phyloP scores from a whole-genome alignment of 2,888 invertebrate genomes.

The Papilio demoleus region DNA sequence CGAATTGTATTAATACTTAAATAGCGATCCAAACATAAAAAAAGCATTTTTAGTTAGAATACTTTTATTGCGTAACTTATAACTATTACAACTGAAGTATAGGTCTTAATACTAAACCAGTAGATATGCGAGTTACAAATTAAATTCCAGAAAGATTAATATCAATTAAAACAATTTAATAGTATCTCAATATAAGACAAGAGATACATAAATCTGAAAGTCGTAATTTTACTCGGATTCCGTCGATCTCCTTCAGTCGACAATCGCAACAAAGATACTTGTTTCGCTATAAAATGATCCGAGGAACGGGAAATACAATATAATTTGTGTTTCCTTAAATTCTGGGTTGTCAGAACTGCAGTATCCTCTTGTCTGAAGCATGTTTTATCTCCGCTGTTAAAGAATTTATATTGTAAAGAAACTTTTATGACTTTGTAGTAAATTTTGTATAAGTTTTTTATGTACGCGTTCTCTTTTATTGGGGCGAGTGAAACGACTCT shows the following conservation, averaged over 20 bases:
- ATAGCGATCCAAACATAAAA: too few relatives aligned
- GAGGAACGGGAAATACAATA: slow-evolving; percentile 27
- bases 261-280: slow-evolving; percentile 13
- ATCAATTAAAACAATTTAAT: background rate
- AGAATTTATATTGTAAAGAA: slow-evolving; percentile 33
- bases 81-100: too few relatives aligned
- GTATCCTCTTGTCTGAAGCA: slow-evolving; percentile 20
- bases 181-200: background rate
- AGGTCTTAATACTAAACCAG: too few relatives aligned
- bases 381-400: slow-evolving; percentile 29
- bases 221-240: slow-evolving; percentile 19
- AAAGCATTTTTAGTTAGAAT: too few relatives aligned
- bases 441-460: slow-evolving; percentile 32
- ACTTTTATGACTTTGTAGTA: slow-evolving; percentile 27
- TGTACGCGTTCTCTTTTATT: slow-evolving; percentile 27
- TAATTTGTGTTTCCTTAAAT: slow-evolving; percentile 24
- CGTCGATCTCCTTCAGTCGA: slow-evolving; percentile 17
- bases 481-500: slow-evolving; percentile 7
- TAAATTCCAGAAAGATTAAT: too few relatives aligned
- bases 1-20: too few relatives aligned
- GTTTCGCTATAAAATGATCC: slow-evolving; percentile 23
- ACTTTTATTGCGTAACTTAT: too few relatives aligned
- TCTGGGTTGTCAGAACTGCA: slow-evolving; percentile 17
- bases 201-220: background rate
- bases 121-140: too few relatives aligned